Base-by-base conservation (phyloP, 2,888 invertebrate species). In the Pachliopta kotzebuea region DNA sequence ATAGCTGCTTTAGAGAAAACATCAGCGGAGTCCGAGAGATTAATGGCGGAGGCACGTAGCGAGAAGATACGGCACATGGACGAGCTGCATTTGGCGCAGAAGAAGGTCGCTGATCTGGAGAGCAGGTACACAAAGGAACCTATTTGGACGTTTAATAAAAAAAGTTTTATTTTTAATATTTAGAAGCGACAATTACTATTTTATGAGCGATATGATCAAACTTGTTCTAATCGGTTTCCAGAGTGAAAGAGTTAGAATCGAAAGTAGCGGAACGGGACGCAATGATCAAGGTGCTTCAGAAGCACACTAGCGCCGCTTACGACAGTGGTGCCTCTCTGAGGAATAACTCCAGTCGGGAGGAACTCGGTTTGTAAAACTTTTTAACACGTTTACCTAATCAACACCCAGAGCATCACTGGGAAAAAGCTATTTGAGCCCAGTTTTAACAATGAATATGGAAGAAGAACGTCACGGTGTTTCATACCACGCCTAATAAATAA, bases 31-130 rank as follows among this genome's bases (percentile, higher is more conserved):
- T 95, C 96, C 2, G 97, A 97, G 79, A 95, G 96, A 72, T 87
- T 97, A 60, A 96, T 97, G 84, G 96, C 96, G 0, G 97, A 97
- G 83, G 97, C 96, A 8, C 93, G 97, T 71, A 95, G 94, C 68
- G 97, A 97, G 79, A 96, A 97, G 83, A 95, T 97, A 76, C 94
- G 96, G 59, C 97, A 97, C 79, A 96, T 97, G 96, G 97, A 97
- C 80, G 97, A 97, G 79, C 93, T 97, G 29, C 96, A 97, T 79
- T 95, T 95, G 14, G 96, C 96, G 9, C 96, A 97, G 84, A 96
- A 96, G 81, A 96, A 95, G 80, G 93, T 96, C n/a, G 95, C 96
- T 2, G 97, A 97, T 80, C 89, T 97, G 23, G 97, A 97, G 86
- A 94, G 96, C 79, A 95, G 95, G 96, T 96, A 86, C 24, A 49